Evolutionary conservation across 1,140 invertebrate genomes (phyloP).

Genomic region (Drosophila nigrodunni): DNA sequence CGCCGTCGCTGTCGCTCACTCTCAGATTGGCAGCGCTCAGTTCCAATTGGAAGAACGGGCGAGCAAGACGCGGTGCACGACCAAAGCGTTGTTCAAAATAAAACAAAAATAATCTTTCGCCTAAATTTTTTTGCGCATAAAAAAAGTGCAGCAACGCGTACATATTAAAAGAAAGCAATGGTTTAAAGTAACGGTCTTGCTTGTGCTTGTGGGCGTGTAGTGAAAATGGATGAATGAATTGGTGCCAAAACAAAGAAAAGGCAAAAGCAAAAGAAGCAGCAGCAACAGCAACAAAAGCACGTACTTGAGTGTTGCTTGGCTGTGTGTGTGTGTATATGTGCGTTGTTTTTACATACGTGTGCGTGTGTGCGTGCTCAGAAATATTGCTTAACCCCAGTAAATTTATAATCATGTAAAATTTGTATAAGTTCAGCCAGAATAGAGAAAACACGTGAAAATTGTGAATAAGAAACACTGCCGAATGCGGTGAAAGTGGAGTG

Average conservation of each 20-base stretch:
- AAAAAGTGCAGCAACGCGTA: slow-evolving; percentile 20
- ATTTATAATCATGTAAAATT: slow-evolving; percentile 51
- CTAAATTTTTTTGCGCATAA: slow-evolving; percentile 33
- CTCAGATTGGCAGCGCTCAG: slow-evolving; percentile 41
- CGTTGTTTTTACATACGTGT: slow-evolving; percentile 15
- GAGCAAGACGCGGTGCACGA: slow-evolving; percentile 51
- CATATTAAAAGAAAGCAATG: slow-evolving; percentile 41
- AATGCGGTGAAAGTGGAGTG: slow-evolving; percentile 63
- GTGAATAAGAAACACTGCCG: slow-evolving; percentile 26
- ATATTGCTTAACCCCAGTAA: slow-evolving; percentile 72
- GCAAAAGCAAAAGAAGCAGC: slow-evolving; percentile 26
- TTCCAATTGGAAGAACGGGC: slow-evolving; percentile 68
- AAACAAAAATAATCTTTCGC: slow-evolving; percentile 43
- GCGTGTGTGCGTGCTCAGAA: slow-evolving; percentile 33
- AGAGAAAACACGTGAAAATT: slow-evolving; percentile 70
- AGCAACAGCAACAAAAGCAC: slow-evolving; percentile 45
- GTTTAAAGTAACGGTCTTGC: slow-evolving; percentile 22
- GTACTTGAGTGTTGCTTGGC: slow-evolving; percentile 50
- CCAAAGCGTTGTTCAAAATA: slow-evolving; percentile 49
- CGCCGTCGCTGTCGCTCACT: slow-evolving; percentile 61
- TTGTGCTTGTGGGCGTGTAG: slow-evolving; percentile 30
- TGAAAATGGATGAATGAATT: slow-evolving; percentile 43
- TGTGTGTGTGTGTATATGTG: slow-evolving; percentile 43
- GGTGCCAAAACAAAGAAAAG: slow-evolving; percentile 38
- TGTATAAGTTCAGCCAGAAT: slow-evolving; percentile 33